phyloP scores from a whole-genome alignment of 2,797 vertebrate species.

The Chiroxiphia lanceolata region DNA sequence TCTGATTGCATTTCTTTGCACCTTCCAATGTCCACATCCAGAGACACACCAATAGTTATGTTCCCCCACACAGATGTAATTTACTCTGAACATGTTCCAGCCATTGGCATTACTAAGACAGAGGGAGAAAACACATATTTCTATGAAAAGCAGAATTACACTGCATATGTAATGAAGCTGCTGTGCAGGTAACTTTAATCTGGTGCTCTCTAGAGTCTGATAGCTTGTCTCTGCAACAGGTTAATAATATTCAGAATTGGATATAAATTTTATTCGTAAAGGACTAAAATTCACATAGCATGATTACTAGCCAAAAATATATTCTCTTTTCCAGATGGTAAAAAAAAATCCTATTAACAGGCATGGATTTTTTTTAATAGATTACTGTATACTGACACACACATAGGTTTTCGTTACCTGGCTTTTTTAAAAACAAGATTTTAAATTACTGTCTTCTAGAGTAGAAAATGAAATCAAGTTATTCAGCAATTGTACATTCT shows the following conservation, averaged over 20 bases:
- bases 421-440: neutral
- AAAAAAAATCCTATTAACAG: neutral
- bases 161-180: neutral
- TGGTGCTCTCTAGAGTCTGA: neutral
- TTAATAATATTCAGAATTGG: constrained; percentile 20
- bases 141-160: neutral
- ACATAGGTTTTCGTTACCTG: neutral
- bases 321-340: neutral
- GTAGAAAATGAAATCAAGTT: neutral
- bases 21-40: neutral
- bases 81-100: neutral
- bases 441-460: neutral
- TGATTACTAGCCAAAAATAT: neutral
- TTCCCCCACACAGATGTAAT: neutral
- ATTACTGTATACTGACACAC: neutral
- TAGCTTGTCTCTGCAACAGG: neutral
- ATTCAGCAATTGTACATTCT: neutral
- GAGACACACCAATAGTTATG: neutral
- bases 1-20: neutral
- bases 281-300: neutral
- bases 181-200: neutral
- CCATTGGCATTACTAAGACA: neutral
- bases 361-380: neutral
- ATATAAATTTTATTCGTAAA: constrained; percentile 3
- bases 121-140: neutral